Evolutionary conservation across 1,140 invertebrate genomes (phyloP).

Genomic region (Drosophila virilis): DNA sequence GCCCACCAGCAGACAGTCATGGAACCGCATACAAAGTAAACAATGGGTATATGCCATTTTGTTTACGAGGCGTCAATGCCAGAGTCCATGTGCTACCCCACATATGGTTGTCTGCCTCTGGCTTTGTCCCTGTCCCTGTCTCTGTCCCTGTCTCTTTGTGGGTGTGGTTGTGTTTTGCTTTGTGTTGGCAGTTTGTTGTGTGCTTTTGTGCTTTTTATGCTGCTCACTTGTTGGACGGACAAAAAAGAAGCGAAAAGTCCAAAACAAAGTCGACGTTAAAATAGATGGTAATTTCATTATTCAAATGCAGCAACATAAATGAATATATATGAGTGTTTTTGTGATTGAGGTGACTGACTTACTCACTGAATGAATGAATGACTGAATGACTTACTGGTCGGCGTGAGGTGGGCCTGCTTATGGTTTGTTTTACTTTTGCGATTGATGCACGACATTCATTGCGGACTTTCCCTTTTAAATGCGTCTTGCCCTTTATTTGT

Average conservation of each 20-base stretch:
- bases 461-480: conserved; percentile 20
- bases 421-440: conserved; percentile 35
- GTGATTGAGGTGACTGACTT: too few species aligned
- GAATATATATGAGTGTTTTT: conserved; percentile 29
- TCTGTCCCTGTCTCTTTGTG: conserved; percentile 3
- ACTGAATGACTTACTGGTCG: conserved; percentile 18
- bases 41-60: conserved; percentile 31
- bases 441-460: conserved; percentile 30
- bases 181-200: conserved; percentile 54
- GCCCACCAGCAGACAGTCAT: conserved; percentile 13
- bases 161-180: conserved; percentile 17
- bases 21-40: conserved; percentile 39
- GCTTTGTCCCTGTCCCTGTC: neutral
- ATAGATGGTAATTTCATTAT: conserved; percentile 77
- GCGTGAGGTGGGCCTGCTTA: conserved; percentile 10
- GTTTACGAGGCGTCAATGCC: conserved; percentile 29
- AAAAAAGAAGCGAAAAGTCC: conserved; percentile 32
- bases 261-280: conserved; percentile 47
- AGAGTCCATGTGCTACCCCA: conserved; percentile 45
- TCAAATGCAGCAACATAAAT: conserved; percentile 52
- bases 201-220: conserved; percentile 56
- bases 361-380: neutral
- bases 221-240: conserved; percentile 36
- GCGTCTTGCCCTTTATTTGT: neutral
- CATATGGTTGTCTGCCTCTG: conserved; percentile 15